Conservation (phyloP, 2,888 invertebrate species). For the Leucozona laternaria region DNA sequence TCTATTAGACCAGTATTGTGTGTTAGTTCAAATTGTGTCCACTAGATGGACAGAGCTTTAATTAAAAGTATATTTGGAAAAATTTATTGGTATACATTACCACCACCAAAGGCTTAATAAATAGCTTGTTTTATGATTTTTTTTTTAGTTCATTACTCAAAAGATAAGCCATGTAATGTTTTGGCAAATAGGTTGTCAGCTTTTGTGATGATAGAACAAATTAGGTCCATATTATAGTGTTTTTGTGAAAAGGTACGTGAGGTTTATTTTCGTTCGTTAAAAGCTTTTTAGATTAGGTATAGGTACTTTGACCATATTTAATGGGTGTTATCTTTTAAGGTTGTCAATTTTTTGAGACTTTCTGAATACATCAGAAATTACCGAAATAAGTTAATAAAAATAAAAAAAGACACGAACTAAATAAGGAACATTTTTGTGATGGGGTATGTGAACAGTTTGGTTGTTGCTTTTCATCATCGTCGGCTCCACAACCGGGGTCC, state of each 20-base stretch:
- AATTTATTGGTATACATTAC: background rate
- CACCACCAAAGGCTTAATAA: conserved; percentile 3
- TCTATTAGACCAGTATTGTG: conserved; percentile 31
- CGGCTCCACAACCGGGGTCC: too few species aligned
- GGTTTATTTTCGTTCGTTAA: background rate
- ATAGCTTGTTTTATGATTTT: conserved; percentile 29
- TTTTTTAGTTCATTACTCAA: conserved; percentile 47
- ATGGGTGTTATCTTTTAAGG: background rate
- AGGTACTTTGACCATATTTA: background rate
- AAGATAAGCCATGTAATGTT: conserved; percentile 61
- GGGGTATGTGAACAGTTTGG: too few species aligned
- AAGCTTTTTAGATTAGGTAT: conserved; percentile 3
- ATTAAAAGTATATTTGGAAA: background rate
- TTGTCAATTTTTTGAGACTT: background rate
- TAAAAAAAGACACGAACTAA: too few species aligned
- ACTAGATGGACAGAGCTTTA: conserved; percentile 46
- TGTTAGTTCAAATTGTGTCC: conserved; percentile 31
- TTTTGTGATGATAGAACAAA: conserved; percentile 28
- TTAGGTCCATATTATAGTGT: background rate
- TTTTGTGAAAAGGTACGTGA: background rate
- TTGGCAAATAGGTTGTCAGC: conserved; percentile 47
- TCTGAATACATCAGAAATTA: background rate
- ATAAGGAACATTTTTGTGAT: too few species aligned
- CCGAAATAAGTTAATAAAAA: background rate
- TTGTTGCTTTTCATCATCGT: too few species aligned